phyloP scores from a whole-genome alignment of 2,113 vertebrate species.

The Eleginops maclovinus region DNA sequence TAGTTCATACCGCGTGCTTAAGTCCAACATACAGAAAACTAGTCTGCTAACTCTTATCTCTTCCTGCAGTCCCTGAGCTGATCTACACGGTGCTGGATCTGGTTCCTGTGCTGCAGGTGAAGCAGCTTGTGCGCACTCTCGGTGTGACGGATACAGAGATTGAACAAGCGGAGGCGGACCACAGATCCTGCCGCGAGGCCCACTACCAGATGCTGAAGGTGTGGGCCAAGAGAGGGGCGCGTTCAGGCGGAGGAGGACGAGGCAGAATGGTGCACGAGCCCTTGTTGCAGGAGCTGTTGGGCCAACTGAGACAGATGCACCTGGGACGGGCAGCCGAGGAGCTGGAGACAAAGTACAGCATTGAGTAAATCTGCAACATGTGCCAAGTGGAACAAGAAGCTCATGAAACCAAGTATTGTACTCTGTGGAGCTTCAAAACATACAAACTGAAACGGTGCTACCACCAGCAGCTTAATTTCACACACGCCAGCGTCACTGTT shows the following conservation, averaged over 20 bases:
- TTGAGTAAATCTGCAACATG: slow-evolving; percentile 43
- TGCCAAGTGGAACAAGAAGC: slow-evolving; percentile 30
- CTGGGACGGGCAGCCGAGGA: slow-evolving; percentile 75
- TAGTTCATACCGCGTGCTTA: not conserved
- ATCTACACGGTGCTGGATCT: slow-evolving; percentile 81
- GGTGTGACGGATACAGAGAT: slow-evolving; percentile 81
- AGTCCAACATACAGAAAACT: slow-evolving; percentile 18
- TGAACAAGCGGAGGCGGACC: slow-evolving; percentile 77
- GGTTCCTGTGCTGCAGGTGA: slow-evolving; percentile 78
- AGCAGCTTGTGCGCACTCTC: slow-evolving; percentile 80
- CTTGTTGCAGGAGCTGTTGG: slow-evolving; percentile 69
- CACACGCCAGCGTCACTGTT: slow-evolving; percentile 5
- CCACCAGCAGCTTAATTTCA: slow-evolving; percentile 24
- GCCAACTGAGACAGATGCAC: slow-evolving; percentile 75
- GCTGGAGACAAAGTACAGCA: slow-evolving; percentile 75
- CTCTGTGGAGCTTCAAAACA: not conserved
- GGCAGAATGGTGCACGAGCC: slow-evolving; percentile 50
- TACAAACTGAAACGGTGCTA: slow-evolving; percentile 22
- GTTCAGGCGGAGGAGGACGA: slow-evolving; percentile 3
- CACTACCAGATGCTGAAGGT: slow-evolving; percentile 84
- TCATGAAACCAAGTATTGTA: slow-evolving; percentile 64
- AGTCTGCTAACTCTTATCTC: slow-evolving; percentile 32
- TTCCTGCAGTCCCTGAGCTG: slow-evolving; percentile 70
- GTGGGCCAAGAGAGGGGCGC: slow-evolving; percentile 67
- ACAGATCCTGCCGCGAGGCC: slow-evolving; percentile 74